Conservation (phyloP, 2,113 vertebrate genomes). For the Ophiodon elongatus region DNA sequence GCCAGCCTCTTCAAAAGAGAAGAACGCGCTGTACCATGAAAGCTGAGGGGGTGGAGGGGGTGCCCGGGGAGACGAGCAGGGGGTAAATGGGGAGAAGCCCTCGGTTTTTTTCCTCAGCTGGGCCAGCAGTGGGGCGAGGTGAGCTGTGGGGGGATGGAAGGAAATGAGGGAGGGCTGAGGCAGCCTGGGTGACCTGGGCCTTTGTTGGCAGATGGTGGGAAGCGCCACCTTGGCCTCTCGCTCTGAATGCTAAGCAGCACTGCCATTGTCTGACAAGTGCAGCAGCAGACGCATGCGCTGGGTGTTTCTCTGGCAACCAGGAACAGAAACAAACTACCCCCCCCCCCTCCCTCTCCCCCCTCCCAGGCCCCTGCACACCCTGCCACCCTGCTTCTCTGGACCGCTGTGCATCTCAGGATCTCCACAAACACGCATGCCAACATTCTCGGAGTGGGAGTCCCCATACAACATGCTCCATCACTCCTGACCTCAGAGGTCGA, state of each 20-base stretch:
- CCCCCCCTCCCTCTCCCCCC: not conserved
- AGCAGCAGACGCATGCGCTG: conserved; percentile 81
- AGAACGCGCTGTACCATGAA: conserved; percentile 38
- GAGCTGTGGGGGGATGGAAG: conserved; percentile 59
- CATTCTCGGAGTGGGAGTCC: conserved; percentile 57
- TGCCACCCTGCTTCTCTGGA: conserved; percentile 12
- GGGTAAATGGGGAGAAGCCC: conserved; percentile 27
- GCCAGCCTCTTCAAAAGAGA: conserved; percentile 13
- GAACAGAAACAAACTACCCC: conserved; percentile 68
- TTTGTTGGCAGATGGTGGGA: conserved; percentile 87
- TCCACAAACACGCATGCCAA: conserved; percentile 33
- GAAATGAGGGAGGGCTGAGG: conserved; percentile 58
- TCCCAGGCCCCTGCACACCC: conserved; percentile 24
- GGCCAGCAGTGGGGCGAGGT: conserved; percentile 57
- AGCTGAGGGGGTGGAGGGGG: conserved; percentile 1
- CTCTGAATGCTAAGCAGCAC: conserved; percentile 85
- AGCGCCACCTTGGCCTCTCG: conserved; percentile 82
- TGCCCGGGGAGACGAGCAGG: not conserved
- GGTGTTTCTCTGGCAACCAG: conserved; percentile 82
- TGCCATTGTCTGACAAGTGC: conserved; percentile 83
- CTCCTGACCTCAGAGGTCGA: conserved; percentile 50
- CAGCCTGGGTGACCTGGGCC: conserved; percentile 81
- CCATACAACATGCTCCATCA: conserved; percentile 51
- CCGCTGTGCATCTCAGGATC: conserved; percentile 31
- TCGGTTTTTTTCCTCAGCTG: conserved; percentile 70